Percentiles rank a stretch among this genome's conserved stretches.
Evolutionary conservation across 2,113 vertebrate species (phyloP).

Genomic region (Mionectes macconnelli): DNA sequence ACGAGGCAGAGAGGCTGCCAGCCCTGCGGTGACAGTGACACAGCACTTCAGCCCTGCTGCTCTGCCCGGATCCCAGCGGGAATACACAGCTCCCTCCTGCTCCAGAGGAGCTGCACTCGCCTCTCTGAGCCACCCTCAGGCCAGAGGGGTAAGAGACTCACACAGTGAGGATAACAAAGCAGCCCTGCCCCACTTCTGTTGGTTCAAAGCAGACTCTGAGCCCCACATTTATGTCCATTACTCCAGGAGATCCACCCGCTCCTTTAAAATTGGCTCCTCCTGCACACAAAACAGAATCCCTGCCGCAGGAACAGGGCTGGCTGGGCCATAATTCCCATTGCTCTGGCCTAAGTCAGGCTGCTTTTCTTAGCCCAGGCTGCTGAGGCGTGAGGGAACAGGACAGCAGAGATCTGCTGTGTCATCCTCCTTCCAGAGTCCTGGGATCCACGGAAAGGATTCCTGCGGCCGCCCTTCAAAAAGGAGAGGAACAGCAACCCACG

Average conservation of each 20-base stretch:
- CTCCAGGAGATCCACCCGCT: not conserved
- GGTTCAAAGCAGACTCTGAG: not conserved
- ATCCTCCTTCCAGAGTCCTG: not conserved
- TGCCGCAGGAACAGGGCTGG: not conserved
- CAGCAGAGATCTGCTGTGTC: slow-evolving; percentile 10
- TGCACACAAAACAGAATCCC: not conserved
- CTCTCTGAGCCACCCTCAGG: not conserved
- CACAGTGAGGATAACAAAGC: rapidly evolving
- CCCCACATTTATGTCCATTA: too few relatives aligned
- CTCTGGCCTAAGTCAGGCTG: not conserved
- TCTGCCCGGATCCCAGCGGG: not conserved
- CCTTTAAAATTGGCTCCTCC: slow-evolving; percentile 43
- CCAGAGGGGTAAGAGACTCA: too few relatives aligned
- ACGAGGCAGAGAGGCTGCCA: not conserved
- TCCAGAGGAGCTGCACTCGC: rapidly evolving
- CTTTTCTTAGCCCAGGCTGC: slow-evolving; percentile 4
- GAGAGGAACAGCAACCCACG: rapidly evolving
- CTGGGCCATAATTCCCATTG: not conserved
- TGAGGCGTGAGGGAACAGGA: not conserved
- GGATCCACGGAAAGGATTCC: not conserved
- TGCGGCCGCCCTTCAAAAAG: not conserved
- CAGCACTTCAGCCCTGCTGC: not conserved
- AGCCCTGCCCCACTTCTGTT: rapidly evolving
- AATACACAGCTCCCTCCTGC: rapidly evolving
- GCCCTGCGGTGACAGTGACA: not conserved